Base-by-base conservation (phyloP, 2,888 invertebrate species). In the Cataglyphis cursor region DNA sequence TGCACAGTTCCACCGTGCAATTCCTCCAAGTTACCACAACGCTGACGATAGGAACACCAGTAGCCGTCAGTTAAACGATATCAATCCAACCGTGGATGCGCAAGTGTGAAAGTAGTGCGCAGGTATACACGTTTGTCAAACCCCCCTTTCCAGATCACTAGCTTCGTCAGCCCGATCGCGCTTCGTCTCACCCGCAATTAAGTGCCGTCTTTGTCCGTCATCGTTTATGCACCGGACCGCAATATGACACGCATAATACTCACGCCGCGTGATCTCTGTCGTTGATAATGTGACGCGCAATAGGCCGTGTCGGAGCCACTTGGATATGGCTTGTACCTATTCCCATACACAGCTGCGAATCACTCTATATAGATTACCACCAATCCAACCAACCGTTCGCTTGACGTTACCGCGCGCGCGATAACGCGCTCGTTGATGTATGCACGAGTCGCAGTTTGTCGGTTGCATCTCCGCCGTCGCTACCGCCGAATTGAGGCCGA, bases 361-460 rank as follows among this genome's bases (percentile, higher is more conserved):
- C 41, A 21, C 41, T 48, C 35, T 72, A 24, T 66, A 62, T 48
- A 57, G 74, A 64, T 81, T 70, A 59, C 24, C 62, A 54, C 35
- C 44, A 31, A 59, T n/a, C 65, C 44, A 54, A 59, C 65, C 62
- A 35, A 48, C 31, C 74, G 62, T 73, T 65, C 51, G 35, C 80
- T 51, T 35, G 82, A 44, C 21, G 57, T 57, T 57, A 85, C 85
- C 83, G 65, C 83, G 84, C 59, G 78, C 54, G 74, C 81, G 88
- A 90, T 90, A 90, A 90, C 87, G 80, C 83, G 87, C 88, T 70
- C 84, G 88, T 80, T 82, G 80, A 83, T 74, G 80, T 85, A 80
- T 86, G 84, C 83, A 74, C 74, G 78, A 89, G 74, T 86, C 86
- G 80, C 70, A 76, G 90, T 85, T 82, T 72, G 86, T 81, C 80